Base-by-base conservation (phyloP, 2,797 vertebrate genomes). In the Leuciscus waleckii region DNA sequence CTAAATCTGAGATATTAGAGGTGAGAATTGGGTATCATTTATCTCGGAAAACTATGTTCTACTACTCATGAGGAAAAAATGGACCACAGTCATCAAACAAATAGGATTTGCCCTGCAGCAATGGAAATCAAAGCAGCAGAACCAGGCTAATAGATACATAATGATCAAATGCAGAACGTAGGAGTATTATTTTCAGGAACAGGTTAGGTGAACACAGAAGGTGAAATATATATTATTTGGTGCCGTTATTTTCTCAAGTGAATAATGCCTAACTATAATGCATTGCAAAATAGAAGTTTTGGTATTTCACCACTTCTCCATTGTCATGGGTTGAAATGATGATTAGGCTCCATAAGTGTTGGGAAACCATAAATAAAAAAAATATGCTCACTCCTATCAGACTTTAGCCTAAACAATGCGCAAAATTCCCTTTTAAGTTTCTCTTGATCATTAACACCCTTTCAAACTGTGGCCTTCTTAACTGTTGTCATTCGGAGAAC, bases 1-100 rank as follows among this genome's bases (percentile, higher is more conserved):
- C 19, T 75, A 67, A 82, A 88, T 83, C 54, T 86, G 86, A 81
- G 41, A 51, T 67, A 26, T 32, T 85, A 77, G 54, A 79, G 68
- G n/a, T 63, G 65, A 49, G 68, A 79, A 79, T 71, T 32, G 49
- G 32, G 63, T 84, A 56, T 56, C 32, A 68, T 17, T 84, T 70
- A 58, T 84, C 75, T 10, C 8, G 5, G 69, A 69, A 70, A 78
- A 84, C 65, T 79, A 37, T 71, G 43, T 65, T 83, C 70, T 46
- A 54, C 16, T 70, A 56, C 51, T 35, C 39, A 63, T 49, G 26
- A 37, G 41, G 43, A 73, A 51, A 19, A 46, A 70, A 74, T 67
- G 69, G 41, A 81, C 54, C 58, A 67, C 23, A 75, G 29, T 73
- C 79, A 68, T 65, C 54, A 69, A 71, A 79, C 54, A 73, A 68